phyloP scores from a whole-genome alignment of 2,888 invertebrate genomes.

The Lycophotia porphyrea region DNA sequence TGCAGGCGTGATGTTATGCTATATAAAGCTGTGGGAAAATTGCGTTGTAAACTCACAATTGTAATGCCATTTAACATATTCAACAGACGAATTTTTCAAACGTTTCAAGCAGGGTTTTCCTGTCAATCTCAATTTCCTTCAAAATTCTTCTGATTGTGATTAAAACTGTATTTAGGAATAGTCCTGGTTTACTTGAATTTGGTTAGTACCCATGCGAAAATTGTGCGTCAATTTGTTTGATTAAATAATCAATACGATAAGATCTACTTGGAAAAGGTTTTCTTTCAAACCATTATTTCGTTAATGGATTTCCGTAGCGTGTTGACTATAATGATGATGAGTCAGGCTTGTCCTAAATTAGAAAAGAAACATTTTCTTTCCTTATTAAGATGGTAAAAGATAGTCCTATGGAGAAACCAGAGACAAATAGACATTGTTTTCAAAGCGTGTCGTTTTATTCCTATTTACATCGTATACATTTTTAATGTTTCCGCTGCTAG shows the following conservation, averaged over 20 bases:
- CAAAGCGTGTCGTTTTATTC: not conserved
- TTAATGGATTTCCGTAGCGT: constrained; percentile 58
- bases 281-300: constrained; percentile 44
- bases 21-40: not conserved
- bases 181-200: not conserved
- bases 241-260: constrained; percentile 42
- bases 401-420: not conserved
- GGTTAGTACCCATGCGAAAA: not conserved
- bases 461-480: not conserved
- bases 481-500: not conserved
- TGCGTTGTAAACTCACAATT: not conserved
- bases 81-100: not conserved
- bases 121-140: not conserved
- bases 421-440: not conserved
- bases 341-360: not conserved
- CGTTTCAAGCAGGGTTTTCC: not conserved
- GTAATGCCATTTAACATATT: not conserved
- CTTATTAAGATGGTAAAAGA: not conserved
- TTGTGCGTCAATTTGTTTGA: constrained; percentile 21
- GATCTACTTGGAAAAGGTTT: constrained; percentile 23
- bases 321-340: constrained; percentile 19
- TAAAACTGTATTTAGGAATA: not conserved
- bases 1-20: not conserved
- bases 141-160: not conserved
- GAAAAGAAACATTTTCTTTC: not conserved